Percentiles rank a stretch among this genome's conserved stretches.
phyloP scores from a whole-genome alignment of 2,113 vertebrate genomes.

The Lasiurus borealis region DNA sequence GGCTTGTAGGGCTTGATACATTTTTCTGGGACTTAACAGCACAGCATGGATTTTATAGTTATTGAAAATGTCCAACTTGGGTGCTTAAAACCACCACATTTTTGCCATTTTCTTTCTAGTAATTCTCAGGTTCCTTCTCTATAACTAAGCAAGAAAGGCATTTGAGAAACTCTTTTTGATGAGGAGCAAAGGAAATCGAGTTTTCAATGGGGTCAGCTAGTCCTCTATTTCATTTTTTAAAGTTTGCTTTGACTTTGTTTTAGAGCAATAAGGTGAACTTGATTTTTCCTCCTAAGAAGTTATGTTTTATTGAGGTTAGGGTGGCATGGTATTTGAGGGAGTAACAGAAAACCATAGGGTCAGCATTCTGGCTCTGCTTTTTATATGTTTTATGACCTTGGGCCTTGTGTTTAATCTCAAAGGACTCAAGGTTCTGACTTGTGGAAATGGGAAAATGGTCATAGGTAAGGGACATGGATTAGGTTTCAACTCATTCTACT shows the following conservation, averaged over 20 bases:
- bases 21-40: background rate
- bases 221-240: conserved; percentile 24
- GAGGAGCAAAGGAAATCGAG: background rate
- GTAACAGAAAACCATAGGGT: conserved; percentile 9
- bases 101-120: background rate
- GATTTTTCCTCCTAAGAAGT: conserved; percentile 14
- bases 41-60: background rate
- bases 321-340: background rate
- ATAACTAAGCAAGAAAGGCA: background rate
- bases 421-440: background rate
- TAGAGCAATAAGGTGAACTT: conserved; percentile 34
- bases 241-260: conserved; percentile 58
- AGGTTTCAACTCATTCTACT: background rate
- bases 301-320: conserved; percentile 19
- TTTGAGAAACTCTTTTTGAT: background rate
- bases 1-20: background rate
- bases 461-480: background rate
- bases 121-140: background rate
- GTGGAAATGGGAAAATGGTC: background rate
- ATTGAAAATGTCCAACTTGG: conserved; percentile 26
- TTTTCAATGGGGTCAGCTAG: background rate
- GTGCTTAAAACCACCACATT: conserved; percentile 9
- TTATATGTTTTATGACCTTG: background rate
- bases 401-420: background rate
- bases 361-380: background rate